phyloP scores from a whole-genome alignment of 2,113 vertebrate species.

The Paracanthobrama guichenoti region DNA sequence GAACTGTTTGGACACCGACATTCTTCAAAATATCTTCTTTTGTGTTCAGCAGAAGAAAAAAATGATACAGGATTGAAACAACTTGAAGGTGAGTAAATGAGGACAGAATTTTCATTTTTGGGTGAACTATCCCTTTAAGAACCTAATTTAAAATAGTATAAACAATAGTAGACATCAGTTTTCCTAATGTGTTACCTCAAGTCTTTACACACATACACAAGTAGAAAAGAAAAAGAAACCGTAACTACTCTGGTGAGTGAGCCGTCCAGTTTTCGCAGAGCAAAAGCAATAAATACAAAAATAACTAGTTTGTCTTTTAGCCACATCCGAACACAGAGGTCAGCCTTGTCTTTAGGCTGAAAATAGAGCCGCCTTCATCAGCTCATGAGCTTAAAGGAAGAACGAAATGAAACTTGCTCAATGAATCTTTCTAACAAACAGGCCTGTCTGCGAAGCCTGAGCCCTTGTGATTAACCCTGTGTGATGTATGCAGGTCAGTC shows the following conservation, averaged over 20 bases:
- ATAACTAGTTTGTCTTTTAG: conserved; percentile 23
- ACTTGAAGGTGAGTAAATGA: no score
- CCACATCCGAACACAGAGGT: conserved; percentile 23
- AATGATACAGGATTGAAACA: no score
- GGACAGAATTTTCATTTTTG: no score
- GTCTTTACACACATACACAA: background rate
- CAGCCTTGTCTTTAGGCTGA: conserved; percentile 28
- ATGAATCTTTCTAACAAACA: conserved; percentile 64
- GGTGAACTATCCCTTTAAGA: background rate
- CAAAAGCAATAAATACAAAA: conserved; percentile 8
- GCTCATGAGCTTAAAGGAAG: conserved; percentile 30
- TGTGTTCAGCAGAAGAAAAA: no score
- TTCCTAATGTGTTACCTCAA: background rate
- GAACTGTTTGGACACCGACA: no score
- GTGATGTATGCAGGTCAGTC: conserved; percentile 71
- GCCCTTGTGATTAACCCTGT: conserved; percentile 67
- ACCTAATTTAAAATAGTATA: background rate
- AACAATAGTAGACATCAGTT: background rate
- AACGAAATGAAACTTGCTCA: conserved; percentile 43
- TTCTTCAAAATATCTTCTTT: no score
- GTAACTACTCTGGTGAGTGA: background rate
- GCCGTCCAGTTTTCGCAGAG: background rate
- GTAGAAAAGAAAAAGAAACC: background rate
- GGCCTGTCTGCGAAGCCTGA: conserved; percentile 46
- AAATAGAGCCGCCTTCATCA: conserved; percentile 27